Base-by-base conservation (phyloP, 2,113 vertebrate species). In the Suncus etruscus region DNA sequence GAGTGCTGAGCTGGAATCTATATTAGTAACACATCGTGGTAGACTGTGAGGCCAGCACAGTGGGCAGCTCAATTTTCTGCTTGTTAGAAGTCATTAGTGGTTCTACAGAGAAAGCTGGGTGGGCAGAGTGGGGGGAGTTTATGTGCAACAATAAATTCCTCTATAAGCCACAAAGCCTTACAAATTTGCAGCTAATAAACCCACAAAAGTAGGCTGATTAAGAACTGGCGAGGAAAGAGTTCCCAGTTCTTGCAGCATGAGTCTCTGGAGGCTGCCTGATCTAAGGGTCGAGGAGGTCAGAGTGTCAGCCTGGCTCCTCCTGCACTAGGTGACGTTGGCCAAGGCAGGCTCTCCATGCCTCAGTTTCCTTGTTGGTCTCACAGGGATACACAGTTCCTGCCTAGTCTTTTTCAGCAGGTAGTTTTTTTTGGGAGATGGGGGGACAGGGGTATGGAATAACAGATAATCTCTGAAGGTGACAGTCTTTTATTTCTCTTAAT, bases 151-250 rank as follows among this genome's bases (percentile, higher is more conserved):
- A 97, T 97, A 97, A 98, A 97, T 97, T 97, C 97, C 94, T 97
- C 97, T 91, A 94, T 94, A 92, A 96, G 96, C 97, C 97, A 97
- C 97, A 97, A 95, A 97, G 89, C 32, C 96, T 95, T 95, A 94
- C 95, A 95, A 91, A 96, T 97, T 97, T 98, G 96, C 97, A 97
- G 94, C 97, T 98, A 97, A 98, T 97, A 97, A 97, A 96, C 95
- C 94, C 97, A 94, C 91, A 96, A 95, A 95, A 92, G 95, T 91
- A 95, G 93, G 25, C 84, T 90, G 97, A 95, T 97, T 96, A 97
- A 96, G 90, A 96, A 93, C 32, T 83, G 94, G 82, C 82, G 70
- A 94, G 96, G 76, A 93, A 89, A 93, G 88, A 73, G 86, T 82
- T 92, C 65, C 95, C 95, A 50, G 15, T 94, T 83, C 31, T 89